These are phyloP conservation scores for Procambarus clarkii DNA, from an alignment of 1,140 invertebrate genomes.

Conservation along the genomic window DNA sequence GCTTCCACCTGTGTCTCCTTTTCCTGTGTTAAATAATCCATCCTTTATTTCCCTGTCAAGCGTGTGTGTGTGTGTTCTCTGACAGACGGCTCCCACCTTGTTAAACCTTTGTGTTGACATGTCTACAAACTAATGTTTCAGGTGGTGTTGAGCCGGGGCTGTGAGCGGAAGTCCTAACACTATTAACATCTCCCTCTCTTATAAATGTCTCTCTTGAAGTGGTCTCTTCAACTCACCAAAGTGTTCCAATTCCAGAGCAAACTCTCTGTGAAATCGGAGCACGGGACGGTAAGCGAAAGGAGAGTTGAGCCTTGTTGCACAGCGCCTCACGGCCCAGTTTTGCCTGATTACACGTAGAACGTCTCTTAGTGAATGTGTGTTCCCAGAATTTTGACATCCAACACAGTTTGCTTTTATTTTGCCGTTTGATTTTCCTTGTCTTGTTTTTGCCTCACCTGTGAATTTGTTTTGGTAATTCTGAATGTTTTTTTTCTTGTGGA, in stretches of 20 bases:
- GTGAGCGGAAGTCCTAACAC: not conserved
- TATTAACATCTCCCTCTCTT: not conserved
- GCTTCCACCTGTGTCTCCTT: too few species aligned
- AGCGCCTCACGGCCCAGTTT: not conserved
- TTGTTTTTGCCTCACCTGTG: not conserved
- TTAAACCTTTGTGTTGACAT: not conserved
- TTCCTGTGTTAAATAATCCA: too few species aligned
- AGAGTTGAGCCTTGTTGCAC: slow-evolving; percentile 5
- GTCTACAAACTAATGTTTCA: not conserved
- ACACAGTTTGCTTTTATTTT: not conserved
- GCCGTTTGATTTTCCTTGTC: not conserved
- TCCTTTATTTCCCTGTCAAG: too few species aligned
- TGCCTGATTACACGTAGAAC: not conserved
- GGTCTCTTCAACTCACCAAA: not conserved
- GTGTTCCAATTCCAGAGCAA: slow-evolving; percentile 42
- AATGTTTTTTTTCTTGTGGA: not conserved
- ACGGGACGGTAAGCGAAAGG: slow-evolving; percentile 55
- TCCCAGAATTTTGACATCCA: not conserved
- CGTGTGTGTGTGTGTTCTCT: too few species aligned
- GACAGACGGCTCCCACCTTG: too few species aligned
- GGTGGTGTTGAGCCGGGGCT: not conserved
- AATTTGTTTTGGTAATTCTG: not conserved
- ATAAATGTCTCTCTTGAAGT: not conserved
- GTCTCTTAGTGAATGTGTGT: not conserved
- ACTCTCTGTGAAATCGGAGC: slow-evolving; percentile 60